phyloP scores from a whole-genome alignment of 2,797 vertebrate genomes.

The Eremophila alpestris region DNA sequence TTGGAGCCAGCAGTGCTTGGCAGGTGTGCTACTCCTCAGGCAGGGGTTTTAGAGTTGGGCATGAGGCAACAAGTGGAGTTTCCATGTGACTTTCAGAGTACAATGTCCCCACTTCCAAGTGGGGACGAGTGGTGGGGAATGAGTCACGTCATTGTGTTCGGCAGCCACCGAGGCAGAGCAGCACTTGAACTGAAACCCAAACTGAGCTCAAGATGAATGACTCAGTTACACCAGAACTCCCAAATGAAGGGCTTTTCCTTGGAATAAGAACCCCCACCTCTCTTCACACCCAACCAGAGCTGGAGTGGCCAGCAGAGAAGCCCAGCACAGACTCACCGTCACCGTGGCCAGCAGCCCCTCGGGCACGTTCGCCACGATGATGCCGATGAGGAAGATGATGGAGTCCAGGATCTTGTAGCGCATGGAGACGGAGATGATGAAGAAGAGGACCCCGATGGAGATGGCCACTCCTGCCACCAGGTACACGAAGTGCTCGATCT shows the following conservation, averaged over 20 bases:
- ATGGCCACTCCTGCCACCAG: conserved; percentile 80
- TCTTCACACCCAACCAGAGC: neutral
- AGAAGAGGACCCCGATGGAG: conserved; percentile 78
- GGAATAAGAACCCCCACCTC: neutral
- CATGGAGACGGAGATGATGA: conserved; percentile 79
- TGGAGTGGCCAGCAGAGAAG: neutral
- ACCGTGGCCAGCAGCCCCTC: conserved; percentile 83
- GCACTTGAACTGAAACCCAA: neutral
- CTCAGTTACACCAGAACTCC: neutral
- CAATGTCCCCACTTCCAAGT: neutral
- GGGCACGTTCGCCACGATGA: conserved; percentile 83
- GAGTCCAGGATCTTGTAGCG: conserved; percentile 74
- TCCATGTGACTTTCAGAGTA: neutral
- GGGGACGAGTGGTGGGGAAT: neutral
- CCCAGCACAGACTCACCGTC: conserved; percentile 69
- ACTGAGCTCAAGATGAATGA: neutral
- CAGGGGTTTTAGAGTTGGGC: neutral
- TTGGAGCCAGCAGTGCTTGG: neutral
- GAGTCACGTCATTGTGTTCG: neutral
- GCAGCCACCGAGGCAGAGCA: neutral
- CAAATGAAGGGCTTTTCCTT: neutral
- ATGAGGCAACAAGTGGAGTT: neutral
- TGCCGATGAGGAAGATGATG: conserved; percentile 84
- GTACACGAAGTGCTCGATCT: conserved; percentile 83
- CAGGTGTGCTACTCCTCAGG: neutral